Conservation (phyloP, 2,888 invertebrate genomes). For the Sclerodermus sp. region DNA sequence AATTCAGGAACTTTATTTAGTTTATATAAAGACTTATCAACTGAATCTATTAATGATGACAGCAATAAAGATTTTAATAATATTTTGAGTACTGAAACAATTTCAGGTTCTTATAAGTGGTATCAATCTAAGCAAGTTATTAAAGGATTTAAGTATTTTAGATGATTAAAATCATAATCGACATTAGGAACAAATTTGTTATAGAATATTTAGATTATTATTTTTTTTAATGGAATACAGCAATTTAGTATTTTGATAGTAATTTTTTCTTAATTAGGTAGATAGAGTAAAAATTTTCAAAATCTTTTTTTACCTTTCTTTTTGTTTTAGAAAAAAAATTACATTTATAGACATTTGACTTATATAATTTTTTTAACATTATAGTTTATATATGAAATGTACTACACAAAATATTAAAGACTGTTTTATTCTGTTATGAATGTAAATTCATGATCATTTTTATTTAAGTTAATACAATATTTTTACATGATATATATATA, state of each 20-base stretch:
- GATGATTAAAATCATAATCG: constrained; percentile 24
- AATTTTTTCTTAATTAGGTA: neutral
- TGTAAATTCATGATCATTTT: too few species aligned
- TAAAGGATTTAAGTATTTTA: constrained; percentile 49
- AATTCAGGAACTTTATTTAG: constrained; percentile 39
- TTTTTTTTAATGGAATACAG: neutral
- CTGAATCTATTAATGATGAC: constrained; percentile 5
- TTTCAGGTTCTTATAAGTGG: constrained; percentile 39
- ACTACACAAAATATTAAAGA: neutral
- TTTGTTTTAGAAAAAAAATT: neutral
- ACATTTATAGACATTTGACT: neutral
- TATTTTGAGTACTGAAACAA: constrained; percentile 10
- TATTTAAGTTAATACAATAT: too few species aligned
- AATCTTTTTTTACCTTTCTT: neutral
- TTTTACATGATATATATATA: too few species aligned
- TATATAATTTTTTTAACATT: neutral
- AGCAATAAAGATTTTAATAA: constrained; percentile 15
- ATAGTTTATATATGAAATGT: neutral
- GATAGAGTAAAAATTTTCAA: neutral
- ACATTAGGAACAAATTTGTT: neutral
- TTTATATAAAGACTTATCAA: constrained; percentile 39
- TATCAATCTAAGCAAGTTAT: constrained; percentile 51
- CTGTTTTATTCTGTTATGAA: too few species aligned
- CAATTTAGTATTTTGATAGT: neutral
- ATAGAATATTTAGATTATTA: constrained; percentile 6